These are phyloP conservation scores for Drosophila emarginata DNA, from an alignment of 2,888 invertebrate genomes.

Conservation along the genomic window DNA sequence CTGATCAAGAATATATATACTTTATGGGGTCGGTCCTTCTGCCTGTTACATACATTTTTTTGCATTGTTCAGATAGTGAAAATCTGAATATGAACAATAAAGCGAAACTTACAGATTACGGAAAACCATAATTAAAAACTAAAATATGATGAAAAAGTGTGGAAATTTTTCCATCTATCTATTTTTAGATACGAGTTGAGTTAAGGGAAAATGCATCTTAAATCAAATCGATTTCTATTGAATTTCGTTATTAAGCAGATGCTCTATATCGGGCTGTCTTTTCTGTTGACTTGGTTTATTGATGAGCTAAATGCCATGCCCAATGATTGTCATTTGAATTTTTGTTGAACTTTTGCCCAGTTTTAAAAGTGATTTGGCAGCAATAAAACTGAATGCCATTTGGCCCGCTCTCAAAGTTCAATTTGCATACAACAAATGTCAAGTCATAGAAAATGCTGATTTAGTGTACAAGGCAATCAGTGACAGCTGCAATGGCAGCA, in stretches of 20 bases:
- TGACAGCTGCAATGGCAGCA: slow-evolving; percentile 56
- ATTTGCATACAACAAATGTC: slow-evolving; percentile 62
- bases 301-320: slow-evolving; percentile 53
- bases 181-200: neutral
- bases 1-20: no score
- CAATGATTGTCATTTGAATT: slow-evolving; percentile 68
- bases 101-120: neutral
- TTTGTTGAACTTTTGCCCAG: slow-evolving; percentile 63
- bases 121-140: neutral
- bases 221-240: slow-evolving; percentile 11
- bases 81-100: neutral
- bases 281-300: slow-evolving; percentile 44
- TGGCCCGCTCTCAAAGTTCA: slow-evolving; percentile 51
- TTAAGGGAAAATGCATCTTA: slow-evolving; percentile 3
- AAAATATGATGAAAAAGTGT: neutral
- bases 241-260: slow-evolving; percentile 62
- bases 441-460: slow-evolving; percentile 65
- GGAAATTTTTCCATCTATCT: no score
- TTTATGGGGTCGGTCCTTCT: no score
- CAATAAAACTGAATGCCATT: slow-evolving; percentile 8
- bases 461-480: slow-evolving; percentile 67
- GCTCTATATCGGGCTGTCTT: slow-evolving; percentile 12
- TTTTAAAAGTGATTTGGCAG: slow-evolving; percentile 36
- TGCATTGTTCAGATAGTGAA: slow-evolving; percentile 1
- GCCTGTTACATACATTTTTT: no score